These are phyloP conservation scores for Drosophila villosipedis DNA, from an alignment of 2,888 invertebrate genomes.

Conservation along the genomic window DNA sequence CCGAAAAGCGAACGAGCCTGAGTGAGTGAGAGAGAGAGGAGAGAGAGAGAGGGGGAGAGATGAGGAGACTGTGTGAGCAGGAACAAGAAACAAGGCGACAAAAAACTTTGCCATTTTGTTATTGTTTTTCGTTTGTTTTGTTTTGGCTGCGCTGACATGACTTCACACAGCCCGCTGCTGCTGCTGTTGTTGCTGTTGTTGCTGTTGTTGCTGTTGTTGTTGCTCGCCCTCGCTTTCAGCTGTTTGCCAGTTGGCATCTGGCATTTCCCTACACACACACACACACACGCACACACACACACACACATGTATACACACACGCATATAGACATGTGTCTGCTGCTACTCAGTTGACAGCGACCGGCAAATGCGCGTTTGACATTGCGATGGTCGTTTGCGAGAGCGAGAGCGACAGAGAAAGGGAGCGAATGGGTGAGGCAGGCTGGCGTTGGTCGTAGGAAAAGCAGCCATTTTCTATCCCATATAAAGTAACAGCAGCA, in stretches of 20 bases:
- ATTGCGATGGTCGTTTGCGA: slow-evolving; percentile 51
- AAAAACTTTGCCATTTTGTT: slow-evolving; percentile 55
- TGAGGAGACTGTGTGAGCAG: neutral
- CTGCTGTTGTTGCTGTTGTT: slow-evolving; percentile 23
- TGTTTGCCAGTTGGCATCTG: slow-evolving; percentile 50
- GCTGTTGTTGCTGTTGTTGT: slow-evolving; percentile 1
- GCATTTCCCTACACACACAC: slow-evolving; percentile 20
- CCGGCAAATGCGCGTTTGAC: slow-evolving; percentile 63
- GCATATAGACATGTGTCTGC: slow-evolving; percentile 6
- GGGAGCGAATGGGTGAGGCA: neutral
- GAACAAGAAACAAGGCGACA: slow-evolving; percentile 31
- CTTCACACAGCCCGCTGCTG: slow-evolving; percentile 26
- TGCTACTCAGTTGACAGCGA: slow-evolving; percentile 34
- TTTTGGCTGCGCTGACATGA: slow-evolving; percentile 46
- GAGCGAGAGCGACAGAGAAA: neutral
- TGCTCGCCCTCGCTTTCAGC: slow-evolving; percentile 32
- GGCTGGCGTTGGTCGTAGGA: slow-evolving; percentile 38
- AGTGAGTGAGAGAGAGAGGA: neutral
- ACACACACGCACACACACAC: neutral
- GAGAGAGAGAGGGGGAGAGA: neutral
- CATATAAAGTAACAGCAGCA: slow-evolving; percentile 6
- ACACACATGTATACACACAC: slow-evolving; percentile 3
- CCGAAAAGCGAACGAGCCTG: slow-evolving; percentile 24
- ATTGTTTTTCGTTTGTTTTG: slow-evolving; percentile 51
- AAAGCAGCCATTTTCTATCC: slow-evolving; percentile 61